Evolutionary conservation across 2,888 invertebrate species (phyloP).

Genomic region (Rutpela maculata): DNA sequence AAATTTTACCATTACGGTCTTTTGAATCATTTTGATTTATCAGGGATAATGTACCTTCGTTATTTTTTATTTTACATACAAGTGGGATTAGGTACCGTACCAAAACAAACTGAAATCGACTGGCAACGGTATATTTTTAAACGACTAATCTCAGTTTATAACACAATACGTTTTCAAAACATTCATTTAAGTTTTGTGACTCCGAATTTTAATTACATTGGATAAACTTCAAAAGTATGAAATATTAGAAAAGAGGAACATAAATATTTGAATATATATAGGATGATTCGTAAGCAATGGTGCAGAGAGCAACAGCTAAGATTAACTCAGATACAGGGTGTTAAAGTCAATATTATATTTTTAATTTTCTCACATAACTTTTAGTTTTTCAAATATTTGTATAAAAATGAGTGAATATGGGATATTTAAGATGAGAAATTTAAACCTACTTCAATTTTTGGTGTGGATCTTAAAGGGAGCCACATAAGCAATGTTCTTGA

Average conservation of each 20-base stretch:
- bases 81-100: conserved; percentile 55
- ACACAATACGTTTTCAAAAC: not conserved
- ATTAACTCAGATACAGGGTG: too few relatives aligned
- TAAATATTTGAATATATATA: not conserved
- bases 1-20: conserved; percentile 63
- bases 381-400: too few relatives aligned
- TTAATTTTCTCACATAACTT: too few relatives aligned
- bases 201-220: not conserved
- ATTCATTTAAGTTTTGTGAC: not conserved
- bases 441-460: too few relatives aligned
- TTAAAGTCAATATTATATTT: too few relatives aligned
- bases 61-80: conserved; percentile 50
- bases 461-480: too few relatives aligned
- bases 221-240: not conserved
- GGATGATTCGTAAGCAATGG: too few relatives aligned
- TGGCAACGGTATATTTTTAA: conserved; percentile 34
- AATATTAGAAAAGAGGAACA: not conserved
- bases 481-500: too few relatives aligned
- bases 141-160: conserved; percentile 23
- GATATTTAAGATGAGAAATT: too few relatives aligned
- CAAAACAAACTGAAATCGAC: conserved; percentile 53
- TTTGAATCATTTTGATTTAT: conserved; percentile 67
- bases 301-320: too few relatives aligned
- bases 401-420: too few relatives aligned
- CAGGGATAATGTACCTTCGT: conserved; percentile 58